These are phyloP conservation scores for Chymomyza costata DNA, from an alignment of 1,140 invertebrate genomes.

Conservation along the genomic window DNA sequence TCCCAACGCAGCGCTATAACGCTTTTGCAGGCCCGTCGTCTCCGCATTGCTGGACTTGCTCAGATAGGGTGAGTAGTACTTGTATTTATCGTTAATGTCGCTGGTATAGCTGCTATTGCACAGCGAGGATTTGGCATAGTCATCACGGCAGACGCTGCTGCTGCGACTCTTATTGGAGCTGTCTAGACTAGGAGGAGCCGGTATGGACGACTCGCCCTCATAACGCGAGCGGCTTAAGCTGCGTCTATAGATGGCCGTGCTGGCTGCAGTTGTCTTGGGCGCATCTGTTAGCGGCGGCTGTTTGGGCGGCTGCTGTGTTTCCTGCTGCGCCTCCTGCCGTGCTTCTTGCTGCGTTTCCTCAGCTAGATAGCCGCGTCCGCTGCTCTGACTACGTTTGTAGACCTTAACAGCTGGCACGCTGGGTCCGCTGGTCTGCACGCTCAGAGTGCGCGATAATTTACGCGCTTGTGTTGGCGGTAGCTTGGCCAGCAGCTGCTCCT, in stretches of 20 bases:
- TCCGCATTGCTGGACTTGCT: slow-evolving; percentile 40
- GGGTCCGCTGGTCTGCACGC: slow-evolving; percentile 74
- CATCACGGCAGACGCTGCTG: slow-evolving; percentile 62
- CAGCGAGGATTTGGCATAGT: slow-evolving; percentile 55
- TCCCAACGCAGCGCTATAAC: slow-evolving; percentile 52
- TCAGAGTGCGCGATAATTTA: slow-evolving; percentile 79
- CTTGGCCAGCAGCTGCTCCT: slow-evolving; percentile 80
- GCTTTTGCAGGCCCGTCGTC: slow-evolving; percentile 39
- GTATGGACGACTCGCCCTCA: slow-evolving; percentile 18
- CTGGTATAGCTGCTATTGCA: slow-evolving; percentile 58
- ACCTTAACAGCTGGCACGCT: slow-evolving; percentile 28
- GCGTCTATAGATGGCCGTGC: slow-evolving; percentile 50
- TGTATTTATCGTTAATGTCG: slow-evolving; percentile 70
- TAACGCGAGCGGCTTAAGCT: slow-evolving; percentile 49
- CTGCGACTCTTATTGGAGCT: slow-evolving; percentile 49
- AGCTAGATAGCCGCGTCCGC: slow-evolving; percentile 45
- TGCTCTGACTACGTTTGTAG: slow-evolving; percentile 72
- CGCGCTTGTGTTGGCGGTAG: slow-evolving; percentile 79
- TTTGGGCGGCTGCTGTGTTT: slow-evolving; percentile 25
- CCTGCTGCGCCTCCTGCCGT: neutral
- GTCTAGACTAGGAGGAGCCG: slow-evolving; percentile 13
- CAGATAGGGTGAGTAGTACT: slow-evolving; percentile 71
- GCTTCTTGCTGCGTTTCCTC: slow-evolving; percentile 7
- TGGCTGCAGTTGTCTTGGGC: slow-evolving; percentile 47
- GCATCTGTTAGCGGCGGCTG: slow-evolving; percentile 38